Percentiles rank a stretch among this genome's conserved stretches.
phyloP scores from a whole-genome alignment of 2,888 invertebrate genomes.

The Melinaea menophilus region DNA sequence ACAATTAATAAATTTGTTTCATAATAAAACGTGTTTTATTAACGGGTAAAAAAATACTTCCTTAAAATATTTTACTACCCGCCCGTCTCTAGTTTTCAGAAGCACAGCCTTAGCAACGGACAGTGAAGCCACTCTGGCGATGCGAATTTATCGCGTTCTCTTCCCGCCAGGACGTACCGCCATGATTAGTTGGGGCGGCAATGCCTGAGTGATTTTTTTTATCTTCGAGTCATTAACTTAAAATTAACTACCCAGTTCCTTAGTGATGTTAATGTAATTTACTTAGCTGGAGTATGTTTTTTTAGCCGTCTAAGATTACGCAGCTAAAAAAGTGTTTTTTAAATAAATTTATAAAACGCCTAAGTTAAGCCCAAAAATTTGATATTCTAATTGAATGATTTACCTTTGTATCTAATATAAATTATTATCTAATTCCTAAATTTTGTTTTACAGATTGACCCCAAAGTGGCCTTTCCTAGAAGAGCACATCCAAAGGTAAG shows the following conservation, averaged over 20 bases:
- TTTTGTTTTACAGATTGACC: slow-evolving; percentile 94
- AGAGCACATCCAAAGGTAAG: slow-evolving; percentile 99
- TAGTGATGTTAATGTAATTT: slow-evolving; percentile 12
- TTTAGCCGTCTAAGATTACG: too few species aligned
- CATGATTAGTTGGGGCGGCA: slow-evolving; percentile 62
- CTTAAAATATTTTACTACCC: neutral
- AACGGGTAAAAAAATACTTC: too few species aligned
- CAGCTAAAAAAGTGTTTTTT: too few species aligned
- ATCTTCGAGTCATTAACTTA: slow-evolving; percentile 31
- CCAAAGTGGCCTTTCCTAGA: slow-evolving; percentile 99
- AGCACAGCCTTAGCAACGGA: slow-evolving; percentile 51
- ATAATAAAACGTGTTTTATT: too few species aligned
- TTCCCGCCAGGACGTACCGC: slow-evolving; percentile 52
- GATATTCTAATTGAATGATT: too few species aligned
- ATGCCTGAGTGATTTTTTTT: slow-evolving; percentile 51
- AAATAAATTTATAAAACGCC: too few species aligned
- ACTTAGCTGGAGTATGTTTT: too few species aligned
- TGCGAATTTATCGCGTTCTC: slow-evolving; percentile 66
- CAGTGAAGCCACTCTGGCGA: slow-evolving; percentile 58
- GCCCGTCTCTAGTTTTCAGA: neutral
- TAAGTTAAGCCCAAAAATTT: too few species aligned
- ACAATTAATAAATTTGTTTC: too few species aligned
- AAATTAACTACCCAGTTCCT: slow-evolving; percentile 32
- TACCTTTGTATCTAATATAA: neutral
- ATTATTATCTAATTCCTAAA: slow-evolving; percentile 10